phyloP scores from a whole-genome alignment of 2,113 vertebrate genomes.

The Puffinus mauretanicus region DNA sequence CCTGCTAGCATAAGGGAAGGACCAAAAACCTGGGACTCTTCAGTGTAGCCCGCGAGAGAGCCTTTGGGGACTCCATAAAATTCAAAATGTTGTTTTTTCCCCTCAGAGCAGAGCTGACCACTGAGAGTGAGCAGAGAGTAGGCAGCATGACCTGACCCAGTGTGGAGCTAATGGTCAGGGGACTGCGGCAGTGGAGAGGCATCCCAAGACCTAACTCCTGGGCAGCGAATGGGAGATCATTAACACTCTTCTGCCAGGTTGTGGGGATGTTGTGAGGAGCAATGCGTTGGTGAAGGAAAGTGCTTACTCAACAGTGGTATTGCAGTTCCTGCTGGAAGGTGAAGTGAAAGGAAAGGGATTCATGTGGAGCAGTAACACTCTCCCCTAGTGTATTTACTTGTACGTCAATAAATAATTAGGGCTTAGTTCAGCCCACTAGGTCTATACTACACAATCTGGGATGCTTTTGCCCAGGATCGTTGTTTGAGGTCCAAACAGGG shows the following conservation, averaged over 20 bases:
- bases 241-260: background rate
- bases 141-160: rapidly evolving
- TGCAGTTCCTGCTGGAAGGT: background rate
- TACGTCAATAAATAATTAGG: background rate
- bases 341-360: background rate
- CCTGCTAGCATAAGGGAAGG: background rate
- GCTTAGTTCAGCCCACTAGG: background rate
- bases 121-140: background rate
- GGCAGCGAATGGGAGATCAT: background rate
- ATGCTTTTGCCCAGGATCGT: background rate
- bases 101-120: rapidly evolving
- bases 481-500: background rate
- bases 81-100: background rate
- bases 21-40: background rate
- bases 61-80: background rate
- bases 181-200: background rate
- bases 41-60: rapidly evolving
- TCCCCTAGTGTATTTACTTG: background rate
- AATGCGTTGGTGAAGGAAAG: background rate
- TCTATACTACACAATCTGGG: background rate
- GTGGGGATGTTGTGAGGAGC: background rate
- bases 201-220: background rate
- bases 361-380: rapidly evolving
- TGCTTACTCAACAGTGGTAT: rapidly evolving
- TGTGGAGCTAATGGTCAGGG: background rate